phyloP scores from a whole-genome alignment of 2,888 invertebrate species.

The Halictus quadricinctus region DNA sequence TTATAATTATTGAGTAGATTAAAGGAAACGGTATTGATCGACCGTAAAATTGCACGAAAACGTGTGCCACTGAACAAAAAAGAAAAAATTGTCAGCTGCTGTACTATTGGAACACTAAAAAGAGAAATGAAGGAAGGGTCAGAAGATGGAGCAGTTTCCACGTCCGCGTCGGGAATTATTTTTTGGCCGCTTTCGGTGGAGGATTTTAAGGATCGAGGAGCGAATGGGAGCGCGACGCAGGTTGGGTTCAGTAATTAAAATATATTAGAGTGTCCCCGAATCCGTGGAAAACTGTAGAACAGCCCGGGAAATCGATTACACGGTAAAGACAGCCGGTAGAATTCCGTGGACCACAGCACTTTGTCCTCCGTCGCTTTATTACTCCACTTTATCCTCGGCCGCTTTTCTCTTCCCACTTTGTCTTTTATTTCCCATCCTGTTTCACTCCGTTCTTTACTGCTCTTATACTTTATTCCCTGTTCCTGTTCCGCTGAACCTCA shows the following conservation, averaged over 20 bases:
- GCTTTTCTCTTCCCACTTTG: constrained; percentile 3
- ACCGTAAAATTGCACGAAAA: background rate
- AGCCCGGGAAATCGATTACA: background rate
- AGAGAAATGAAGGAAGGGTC: background rate
- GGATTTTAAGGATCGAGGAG: background rate
- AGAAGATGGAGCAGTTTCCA: background rate
- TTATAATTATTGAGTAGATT: background rate
- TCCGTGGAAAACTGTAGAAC: background rate
- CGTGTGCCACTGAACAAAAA: background rate
- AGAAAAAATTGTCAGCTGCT: background rate
- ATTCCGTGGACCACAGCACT: constrained; percentile 28
- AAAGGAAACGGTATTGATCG: background rate
- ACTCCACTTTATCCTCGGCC: constrained; percentile 43
- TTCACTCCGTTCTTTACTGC: constrained; percentile 36
- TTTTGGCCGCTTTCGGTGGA: background rate
- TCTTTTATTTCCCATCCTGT: constrained; percentile 23
- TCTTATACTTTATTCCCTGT: constrained; percentile 48
- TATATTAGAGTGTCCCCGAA: background rate
- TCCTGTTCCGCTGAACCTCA: constrained; percentile 53
- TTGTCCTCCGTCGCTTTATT: constrained; percentile 43
- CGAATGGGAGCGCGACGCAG: background rate
- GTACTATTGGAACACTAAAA: background rate
- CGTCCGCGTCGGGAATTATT: background rate
- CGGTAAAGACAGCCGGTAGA: constrained; percentile 15
- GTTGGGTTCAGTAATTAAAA: background rate